Percentiles rank a stretch among this genome's conserved stretches.
Conservation (phyloP, 2,113 vertebrate species). For the Chaetura pelagica region DNA sequence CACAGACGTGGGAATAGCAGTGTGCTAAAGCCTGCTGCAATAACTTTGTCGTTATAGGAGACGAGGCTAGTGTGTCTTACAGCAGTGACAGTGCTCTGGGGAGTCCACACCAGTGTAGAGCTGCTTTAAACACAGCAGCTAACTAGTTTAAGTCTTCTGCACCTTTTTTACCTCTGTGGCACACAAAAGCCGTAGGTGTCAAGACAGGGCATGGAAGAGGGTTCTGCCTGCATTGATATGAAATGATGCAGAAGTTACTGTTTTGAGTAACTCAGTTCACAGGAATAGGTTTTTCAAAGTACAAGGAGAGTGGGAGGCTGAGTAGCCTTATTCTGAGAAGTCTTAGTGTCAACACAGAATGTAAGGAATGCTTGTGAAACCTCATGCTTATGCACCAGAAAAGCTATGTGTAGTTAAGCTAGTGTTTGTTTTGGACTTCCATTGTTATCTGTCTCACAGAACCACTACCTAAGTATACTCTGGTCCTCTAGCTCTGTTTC, state of each 20-base stretch:
- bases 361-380: neutral
- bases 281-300: neutral
- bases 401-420: neutral
- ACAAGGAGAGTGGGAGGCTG: neutral
- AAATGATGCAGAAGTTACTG: neutral
- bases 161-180: neutral
- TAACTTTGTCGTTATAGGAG: neutral
- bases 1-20: neutral
- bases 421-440: neutral
- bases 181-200: neutral
- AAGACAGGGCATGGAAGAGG: neutral
- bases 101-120: neutral
- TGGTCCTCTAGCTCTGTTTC: neutral
- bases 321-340: neutral
- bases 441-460: neutral
- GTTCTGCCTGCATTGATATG: neutral
- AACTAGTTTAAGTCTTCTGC: neutral
- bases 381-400: neutral
- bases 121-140: neutral
- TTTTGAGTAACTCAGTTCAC: neutral
- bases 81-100: neutral
- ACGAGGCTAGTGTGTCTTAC: neutral
- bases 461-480: neutral
- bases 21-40: neutral
- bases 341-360: neutral